phyloP scores from a whole-genome alignment of 2,888 invertebrate species.

The Panopea generosa region DNA sequence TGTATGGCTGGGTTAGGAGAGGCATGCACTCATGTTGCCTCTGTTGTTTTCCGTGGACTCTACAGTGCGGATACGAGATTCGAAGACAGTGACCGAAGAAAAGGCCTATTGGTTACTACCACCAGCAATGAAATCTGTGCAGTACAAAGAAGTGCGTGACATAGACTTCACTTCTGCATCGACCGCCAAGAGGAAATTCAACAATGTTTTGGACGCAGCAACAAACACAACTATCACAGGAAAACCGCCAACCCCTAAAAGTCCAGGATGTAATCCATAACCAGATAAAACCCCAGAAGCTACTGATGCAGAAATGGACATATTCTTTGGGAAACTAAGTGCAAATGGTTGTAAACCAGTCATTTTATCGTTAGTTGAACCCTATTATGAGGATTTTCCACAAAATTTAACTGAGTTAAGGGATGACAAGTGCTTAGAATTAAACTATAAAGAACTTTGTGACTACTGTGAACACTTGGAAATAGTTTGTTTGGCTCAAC shows the following conservation, averaged over 20 bases:
- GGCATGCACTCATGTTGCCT: conserved; percentile 63
- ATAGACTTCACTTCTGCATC: conserved; percentile 41
- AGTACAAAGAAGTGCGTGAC: conserved; percentile 21
- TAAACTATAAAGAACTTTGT: no score
- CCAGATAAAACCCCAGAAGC: not conserved
- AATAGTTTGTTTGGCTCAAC: no score
- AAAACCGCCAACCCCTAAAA: no score
- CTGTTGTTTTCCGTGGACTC: conserved; percentile 61
- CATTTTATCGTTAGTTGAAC: no score
- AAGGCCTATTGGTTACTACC: conserved; percentile 60
- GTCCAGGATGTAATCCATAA: not conserved
- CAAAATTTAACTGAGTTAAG: not conserved
- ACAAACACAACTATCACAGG: no score
- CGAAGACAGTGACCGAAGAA: conserved; percentile 54
- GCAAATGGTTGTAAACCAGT: no score
- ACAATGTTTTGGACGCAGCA: conserved; percentile 86
- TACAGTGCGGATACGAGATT: conserved; percentile 40
- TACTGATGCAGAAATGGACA: not conserved
- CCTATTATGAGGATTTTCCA: conserved; percentile 24
- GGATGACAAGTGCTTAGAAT: no score
- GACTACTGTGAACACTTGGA: no score
- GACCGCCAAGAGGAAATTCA: conserved; percentile 89
- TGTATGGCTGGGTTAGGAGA: conserved; percentile 69
- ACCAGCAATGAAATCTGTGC: conserved; percentile 8
- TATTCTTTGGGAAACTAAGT: no score